Evolutionary conservation across 2,888 invertebrate genomes (phyloP), one percentile per base, ranked within the genome.

Genomic region (Xanthostigma xanthostigma): DNA sequence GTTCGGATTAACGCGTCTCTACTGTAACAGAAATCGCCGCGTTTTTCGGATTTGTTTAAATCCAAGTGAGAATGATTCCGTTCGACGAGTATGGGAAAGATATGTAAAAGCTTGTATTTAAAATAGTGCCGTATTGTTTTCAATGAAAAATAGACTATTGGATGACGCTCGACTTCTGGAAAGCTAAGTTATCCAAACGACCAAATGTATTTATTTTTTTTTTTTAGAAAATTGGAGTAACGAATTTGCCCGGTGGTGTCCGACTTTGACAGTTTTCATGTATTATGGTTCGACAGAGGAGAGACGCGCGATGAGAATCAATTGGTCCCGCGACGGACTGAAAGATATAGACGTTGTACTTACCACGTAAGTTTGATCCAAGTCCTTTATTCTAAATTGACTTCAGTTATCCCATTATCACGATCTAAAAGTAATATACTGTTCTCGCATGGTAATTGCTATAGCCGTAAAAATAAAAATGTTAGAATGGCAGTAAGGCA

Each of bases 241-340:
- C 11, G 91, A 91, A 61, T 69, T 90, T 40, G 66, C 72, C 1
- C 75, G 78, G 34, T 91, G 91, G 91, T 88, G 88, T 59, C 87
- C 88, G 0, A 64, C 74, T 12, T 62, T 90, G 39, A 75, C 81
- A 38, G 82, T 93, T n/a, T 81, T 83, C 59, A 80, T 87, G 62
- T 95, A 94, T 72, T 90, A 92, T 62, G 95, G 95, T 0, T 78
- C 74, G 47, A 85, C 84, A 46, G 91, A 92, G 44, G 93, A 94
- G 57, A 71, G 95, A 0, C 74, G 84, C 33, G 74, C 78, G 49
- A 78, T 90, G 61, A 72, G 94, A 36, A 76, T 84, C 53, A 76
- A 81, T 53, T 86, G 89, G 67, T 73, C 87, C 2, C 77, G 80
- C 50, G 76, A 80, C 46, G 79, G 82, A 1, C 70, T 88, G 13